Evolutionary conservation across 2,797 vertebrate species (phyloP).

Genomic region (Cryptoprocta ferox): DNA sequence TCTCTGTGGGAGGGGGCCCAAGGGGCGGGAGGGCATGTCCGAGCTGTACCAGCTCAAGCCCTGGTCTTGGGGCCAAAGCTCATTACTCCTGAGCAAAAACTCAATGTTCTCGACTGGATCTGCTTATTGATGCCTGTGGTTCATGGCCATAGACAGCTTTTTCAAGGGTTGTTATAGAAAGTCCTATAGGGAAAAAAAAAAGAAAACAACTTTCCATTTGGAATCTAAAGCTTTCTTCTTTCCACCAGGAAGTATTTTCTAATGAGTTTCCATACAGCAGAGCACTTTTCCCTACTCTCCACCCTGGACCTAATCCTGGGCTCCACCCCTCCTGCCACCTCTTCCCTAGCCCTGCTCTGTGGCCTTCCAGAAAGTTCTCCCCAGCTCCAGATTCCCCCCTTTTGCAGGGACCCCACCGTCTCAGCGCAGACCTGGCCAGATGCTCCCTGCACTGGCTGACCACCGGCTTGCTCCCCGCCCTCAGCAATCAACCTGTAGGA

Average conservation of each 20-base stretch:
- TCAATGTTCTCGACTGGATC: fast-evolving
- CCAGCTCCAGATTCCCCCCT: neutral
- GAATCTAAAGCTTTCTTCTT: neutral
- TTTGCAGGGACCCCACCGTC: fast-evolving
- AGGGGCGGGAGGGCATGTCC: fast-evolving
- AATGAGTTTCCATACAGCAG: fast-evolving
- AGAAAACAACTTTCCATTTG: neutral
- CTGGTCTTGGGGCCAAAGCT: neutral
- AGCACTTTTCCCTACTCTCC: neutral
- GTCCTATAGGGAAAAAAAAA: neutral
- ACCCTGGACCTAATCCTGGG: neutral
- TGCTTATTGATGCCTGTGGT: fast-evolving
- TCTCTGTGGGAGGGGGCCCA: fast-evolving
- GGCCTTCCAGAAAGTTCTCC: too few relatives aligned
- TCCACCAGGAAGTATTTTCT: neutral
- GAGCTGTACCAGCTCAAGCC: fast-evolving
- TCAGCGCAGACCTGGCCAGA: too few relatives aligned
- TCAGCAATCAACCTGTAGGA: neutral
- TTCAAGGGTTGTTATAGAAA: neutral
- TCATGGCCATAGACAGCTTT: neutral
- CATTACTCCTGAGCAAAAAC: neutral
- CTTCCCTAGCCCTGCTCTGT: fast-evolving
- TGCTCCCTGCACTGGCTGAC: fast-evolving
- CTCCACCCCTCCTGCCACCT: neutral
- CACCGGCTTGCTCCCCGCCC: neutral